Evolutionary conservation across 2,888 invertebrate species (phyloP), one percentile per base, ranked within the genome.

Genomic region (Drosophila multiciliata): DNA sequence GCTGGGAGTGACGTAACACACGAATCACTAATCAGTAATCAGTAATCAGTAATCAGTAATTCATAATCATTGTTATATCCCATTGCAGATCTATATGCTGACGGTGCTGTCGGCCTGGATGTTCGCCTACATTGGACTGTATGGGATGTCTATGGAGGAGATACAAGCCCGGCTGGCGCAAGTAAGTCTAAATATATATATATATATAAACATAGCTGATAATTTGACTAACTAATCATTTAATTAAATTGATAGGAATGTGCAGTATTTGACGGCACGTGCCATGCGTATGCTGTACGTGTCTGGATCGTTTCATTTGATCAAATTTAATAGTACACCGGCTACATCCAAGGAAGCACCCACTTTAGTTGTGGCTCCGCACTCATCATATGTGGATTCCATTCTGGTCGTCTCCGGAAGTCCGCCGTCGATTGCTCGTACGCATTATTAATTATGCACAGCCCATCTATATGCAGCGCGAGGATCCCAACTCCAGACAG

Each of bases 391-490:
- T 95, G 96, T 97, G 93, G 99, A 99, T 93, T 96, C 97, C 71
- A 95, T 98, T 77, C 95, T 97, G 84, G 96, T 97, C 89, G 96
- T 97, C 69, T 95, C 95, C 91, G 95, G 97, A 80, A 96, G 96
- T n/a, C 97, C 97, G 58, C 97, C 97, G 33, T 96, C 97, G 87
- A 96, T 98, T 91, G 90, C 96, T 98, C 93, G 98, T 98, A 97
- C 98, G 97, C 92, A 94, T 99, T 58, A 98, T 98, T 79, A 97
- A 97, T 93, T 98, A 97, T 93, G 98, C 98, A 0, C 99, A 99
- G 93, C 98, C 99, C 0, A 97, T 99, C 54, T 98, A 98, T 92
- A 99, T 99, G 45, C 96, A 97, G 95, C 94, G 99, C 62, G 98
- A 98, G 90, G 98, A 98, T 94, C 97, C 98, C 0, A 96, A 98